phyloP scores from a whole-genome alignment of 2,113 vertebrate species.

The human region GRCh38 chr1:157919501-157920000 shows the following conservation, averaged over 20 bases:
- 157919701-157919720: not conserved
- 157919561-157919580: not conserved
- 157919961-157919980: not conserved
- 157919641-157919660: not conserved
- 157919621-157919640: too few species aligned
- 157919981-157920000: not conserved
- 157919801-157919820: not conserved
- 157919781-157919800: not conserved
- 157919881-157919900: not conserved
- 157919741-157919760: not conserved
- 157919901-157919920: not conserved
- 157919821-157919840: not conserved
- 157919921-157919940: not conserved
- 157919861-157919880: not conserved
- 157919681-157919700: not conserved
- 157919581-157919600: not conserved
- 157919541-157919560: not conserved
- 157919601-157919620: not conserved
- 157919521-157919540: too few species aligned
- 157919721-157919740: not conserved
- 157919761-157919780: not conserved
- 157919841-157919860: not conserved
- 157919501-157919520: not conserved
- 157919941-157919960: not conserved
- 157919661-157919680: not conserved